Base-by-base conservation (phyloP, 1,140 invertebrate genomes). In the Drosophila mojavensis region DNA sequence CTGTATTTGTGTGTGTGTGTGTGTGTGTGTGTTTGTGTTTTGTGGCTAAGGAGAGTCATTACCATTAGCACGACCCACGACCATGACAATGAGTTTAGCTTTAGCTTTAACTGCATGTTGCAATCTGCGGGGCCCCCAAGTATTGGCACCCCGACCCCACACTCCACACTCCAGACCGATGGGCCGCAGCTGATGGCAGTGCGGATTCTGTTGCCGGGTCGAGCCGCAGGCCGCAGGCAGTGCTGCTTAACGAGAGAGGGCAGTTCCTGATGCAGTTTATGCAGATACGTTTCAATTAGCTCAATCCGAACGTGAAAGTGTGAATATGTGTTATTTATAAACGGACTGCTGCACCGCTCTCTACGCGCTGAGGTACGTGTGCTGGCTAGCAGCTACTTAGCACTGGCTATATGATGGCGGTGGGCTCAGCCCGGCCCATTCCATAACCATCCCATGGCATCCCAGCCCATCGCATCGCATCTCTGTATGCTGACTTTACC, bases 251-350 rank as follows among this genome's bases (percentile, higher is more conserved):
- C 69, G 77, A 61, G 62, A 63, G 71, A 72, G 45, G 65, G 69
- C 60, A 67, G 62, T 48, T 79, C 73, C 68, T 70, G 78, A 68
- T 78, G 81, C 78, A 78, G 78, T 66, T 78, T 78, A 83, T 79
- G 76, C 73, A 84, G 82, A 86, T 85, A 85, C 82, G 82, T 85
- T 86, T 85, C 82, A 85, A 85, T 85, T 85, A 85, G 82, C 82
- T 81, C 82, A 85, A 86, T 81, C 70, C 82, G 82, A 81, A 85
- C 82, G 78, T 85, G 82, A 85, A 85, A 85, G 82, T 85, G 82
- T 78, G 75, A 78, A 78, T 78, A 75, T 78, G 75, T 78, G 66
- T 78, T 56, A 78, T 78, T 78, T 78, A 78, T 78, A 78, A 65
- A 71, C 43, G 53, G 61, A 74, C 69, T 55, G 53, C 48, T 45